Evolutionary conservation across 2,113 vertebrate genomes (phyloP), one percentile per base, ranked within the genome.

Genomic region (Oreochromis niloticus): DNA sequence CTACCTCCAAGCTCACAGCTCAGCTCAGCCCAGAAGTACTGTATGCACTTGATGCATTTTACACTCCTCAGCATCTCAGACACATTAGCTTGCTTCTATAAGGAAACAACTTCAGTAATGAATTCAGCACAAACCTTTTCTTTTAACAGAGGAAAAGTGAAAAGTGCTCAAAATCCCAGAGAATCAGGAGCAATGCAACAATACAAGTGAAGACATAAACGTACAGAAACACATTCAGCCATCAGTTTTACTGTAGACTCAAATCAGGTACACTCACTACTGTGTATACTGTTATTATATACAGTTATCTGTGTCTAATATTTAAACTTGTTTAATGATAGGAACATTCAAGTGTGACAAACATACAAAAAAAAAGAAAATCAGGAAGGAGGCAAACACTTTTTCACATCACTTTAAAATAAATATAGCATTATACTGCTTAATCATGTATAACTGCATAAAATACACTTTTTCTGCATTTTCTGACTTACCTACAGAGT

Each of bases 1-100:
- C 85, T 83, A 89, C 80, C 83, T 78, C 61, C 41, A 63, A 86
- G 84, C 68, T 87, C 90, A 68, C 85, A 80, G 90, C 87, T 91
- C 80, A 82, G 68, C 79, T 55, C 48, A 79, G 87, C 86, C 16
- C 71, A 50, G 27, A 78, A n/a, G 43, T 50, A 50, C 46, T 50
- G 71, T 78, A 78, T 78, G 89, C 84, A 89, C 79, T 61, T 27
- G 68, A 54, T 82, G 78, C 59, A 91, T 66, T 84, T 12, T 85
- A 92, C 82, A 81, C 41, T 73, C 71, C 46, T 89, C 83, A 86
- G 87, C 91, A 85, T 83, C 81, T 81, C 52, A 80, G 82, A 85
- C 88, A 57, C 82, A 82, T 88, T 81, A 80, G 54, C 39, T 54
- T 66, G 32, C 80, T 59, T 85, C 80, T 81, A 81, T 87, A 68